Evolutionary conservation across 2,113 vertebrate genomes (phyloP).

Genomic region (Gnathonemus echidnorhynchus): DNA sequence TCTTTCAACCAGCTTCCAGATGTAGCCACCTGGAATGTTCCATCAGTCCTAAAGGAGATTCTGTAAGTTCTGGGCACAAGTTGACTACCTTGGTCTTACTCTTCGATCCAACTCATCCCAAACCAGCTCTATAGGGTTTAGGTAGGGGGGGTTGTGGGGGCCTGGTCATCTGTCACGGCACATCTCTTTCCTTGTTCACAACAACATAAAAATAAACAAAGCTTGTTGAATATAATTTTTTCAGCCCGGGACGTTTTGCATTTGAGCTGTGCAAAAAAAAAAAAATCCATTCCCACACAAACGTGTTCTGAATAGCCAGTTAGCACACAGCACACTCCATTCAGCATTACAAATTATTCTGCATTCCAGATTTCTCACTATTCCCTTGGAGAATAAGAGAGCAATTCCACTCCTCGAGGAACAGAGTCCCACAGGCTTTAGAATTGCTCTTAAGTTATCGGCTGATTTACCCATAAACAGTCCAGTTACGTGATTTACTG

Average conservation of each 20-base stretch:
- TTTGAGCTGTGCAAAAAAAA: not conserved
- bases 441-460: conserved; percentile 6
- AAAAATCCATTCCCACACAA: not conserved
- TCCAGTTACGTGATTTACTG: conserved; percentile 9
- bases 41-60: not conserved
- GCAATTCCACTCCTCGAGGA: not conserved
- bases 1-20: not conserved
- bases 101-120: too few relatives aligned
- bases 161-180: not conserved
- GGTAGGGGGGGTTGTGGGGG: not conserved
- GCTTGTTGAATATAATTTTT: not conserved
- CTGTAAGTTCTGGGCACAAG: not conserved
- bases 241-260: not conserved
- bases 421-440: not conserved
- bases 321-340: not conserved
- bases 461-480: conserved; percentile 1
- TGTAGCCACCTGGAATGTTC: not conserved
- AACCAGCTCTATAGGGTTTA: not conserved
- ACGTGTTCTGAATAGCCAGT: not conserved
- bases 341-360: not conserved
- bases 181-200: not conserved
- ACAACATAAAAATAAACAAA: not conserved
- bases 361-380: conserved; percentile 3
- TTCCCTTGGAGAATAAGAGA: not conserved
- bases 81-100: too few relatives aligned